Evolutionary conservation across 2,113 vertebrate species (phyloP), one percentile per base, ranked within the genome.

Genomic region (Pterophyllum scalare): DNA sequence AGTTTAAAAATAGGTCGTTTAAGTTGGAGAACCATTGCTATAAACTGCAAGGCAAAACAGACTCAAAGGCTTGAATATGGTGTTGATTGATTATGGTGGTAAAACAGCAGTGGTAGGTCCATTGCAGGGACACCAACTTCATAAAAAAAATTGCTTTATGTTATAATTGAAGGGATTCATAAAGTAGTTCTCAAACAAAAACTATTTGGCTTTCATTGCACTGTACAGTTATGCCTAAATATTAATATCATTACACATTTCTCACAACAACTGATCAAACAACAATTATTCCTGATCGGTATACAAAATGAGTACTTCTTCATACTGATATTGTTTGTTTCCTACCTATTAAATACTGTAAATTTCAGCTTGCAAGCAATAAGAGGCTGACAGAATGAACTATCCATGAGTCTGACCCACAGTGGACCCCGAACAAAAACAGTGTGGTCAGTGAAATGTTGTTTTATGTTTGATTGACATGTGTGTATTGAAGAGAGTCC

Each of bases 401-500:
- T 20, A 52, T 74, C 56, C 56, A 24, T 61, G 70, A 59, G 20
- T 70, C 35, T 83, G 82, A 88, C 79, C 77, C 7, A 12, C 24
- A 82, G 64, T 33, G 40, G 14, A 78, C 82, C 59, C 67, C 74
- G 22, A 35, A 35, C 38, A 81, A 31, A 31, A 59, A 35, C 46
- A 83, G 57, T 57, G 20, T 3, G 22, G 64, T 57, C 80, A 33
- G 46, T 46, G 22, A 74, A 77, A 75, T 70, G 20, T 61, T 67
- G 59, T 74, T 82, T 83, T 79, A 52, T 75, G 31, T 60, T 38
- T 80, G 89, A 91, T 60, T 81, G 83, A 85, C 87, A 65, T 31
- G 49, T 7, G 3, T 62, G 26, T 74, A 43, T 74, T 80, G 59
- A 83, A 40, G 22, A 38, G 59, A 83, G 59, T 76, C 35, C 33